Conservation (phyloP, 2,113 vertebrate genomes). For the Xenopus borealis region DNA sequence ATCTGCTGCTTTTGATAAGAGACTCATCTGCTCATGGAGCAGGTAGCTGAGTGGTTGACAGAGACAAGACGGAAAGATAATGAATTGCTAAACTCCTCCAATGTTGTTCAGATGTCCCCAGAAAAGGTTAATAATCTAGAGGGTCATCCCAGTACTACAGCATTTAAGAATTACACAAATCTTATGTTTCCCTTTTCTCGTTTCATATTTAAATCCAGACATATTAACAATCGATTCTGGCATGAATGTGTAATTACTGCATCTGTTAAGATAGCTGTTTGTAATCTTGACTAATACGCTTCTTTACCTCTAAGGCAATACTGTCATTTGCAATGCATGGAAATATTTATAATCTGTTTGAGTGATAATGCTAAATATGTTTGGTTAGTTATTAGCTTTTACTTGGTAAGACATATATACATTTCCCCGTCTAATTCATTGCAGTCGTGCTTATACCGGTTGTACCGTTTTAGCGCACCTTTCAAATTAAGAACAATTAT, state of each 20-base stretch:
- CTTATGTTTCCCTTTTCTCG: slow-evolving; percentile 27
- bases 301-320: background rate
- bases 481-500: too few species aligned
- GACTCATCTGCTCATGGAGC: slow-evolving; percentile 64
- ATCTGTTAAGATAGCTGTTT: background rate
- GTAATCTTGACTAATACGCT: background rate
- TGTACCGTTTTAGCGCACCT: too few species aligned
- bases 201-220: slow-evolving; percentile 29
- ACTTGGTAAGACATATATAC: background rate
- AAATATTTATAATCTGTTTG: background rate
- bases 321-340: background rate
- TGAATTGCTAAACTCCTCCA: slow-evolving; percentile 50
- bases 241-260: background rate
- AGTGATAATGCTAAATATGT: background rate
- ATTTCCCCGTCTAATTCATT: too few species aligned
- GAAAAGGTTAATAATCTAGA: slow-evolving; percentile 58
- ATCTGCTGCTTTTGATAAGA: slow-evolving; percentile 74
- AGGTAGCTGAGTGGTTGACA: slow-evolving; percentile 54
- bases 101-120: slow-evolving; percentile 51
- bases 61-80: slow-evolving; percentile 53
- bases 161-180: slow-evolving; percentile 30
- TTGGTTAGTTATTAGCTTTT: background rate
- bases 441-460: too few species aligned
- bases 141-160: slow-evolving; percentile 58
- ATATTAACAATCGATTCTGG: background rate